Percentiles rank a stretch among this genome's conserved stretches.
Evolutionary conservation across 53 echinoderm and acorn worm genomes (phyloP).

Genomic region (Henricia sp.): DNA sequence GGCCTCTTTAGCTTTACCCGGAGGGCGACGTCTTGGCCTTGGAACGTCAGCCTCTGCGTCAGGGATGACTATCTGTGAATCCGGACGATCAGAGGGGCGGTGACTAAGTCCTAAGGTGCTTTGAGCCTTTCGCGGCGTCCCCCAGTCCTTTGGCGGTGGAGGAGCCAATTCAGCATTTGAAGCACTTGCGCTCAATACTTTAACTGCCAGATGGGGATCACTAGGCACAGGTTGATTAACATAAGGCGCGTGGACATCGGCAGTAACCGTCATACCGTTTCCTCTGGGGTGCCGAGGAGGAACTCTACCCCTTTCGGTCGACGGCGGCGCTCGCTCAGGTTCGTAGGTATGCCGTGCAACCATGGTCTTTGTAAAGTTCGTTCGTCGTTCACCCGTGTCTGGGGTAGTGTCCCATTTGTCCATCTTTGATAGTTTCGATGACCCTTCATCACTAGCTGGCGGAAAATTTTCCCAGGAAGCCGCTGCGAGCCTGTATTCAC

Average conservation of each 20-base stretch:
- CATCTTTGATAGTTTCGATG: conserved; percentile 21
- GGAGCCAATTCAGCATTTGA: conserved; percentile 46
- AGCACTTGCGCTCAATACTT: conserved; percentile 30
- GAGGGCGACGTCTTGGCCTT: conserved; percentile 15
- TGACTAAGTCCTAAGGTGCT: conserved; percentile 17
- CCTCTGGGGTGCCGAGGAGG: conserved; percentile 15
- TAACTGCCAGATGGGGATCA: conserved; percentile 11
- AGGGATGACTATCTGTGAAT: conserved; percentile 18
- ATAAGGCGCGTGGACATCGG: conserved; percentile 40
- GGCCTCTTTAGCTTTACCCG: conserved; percentile 1
- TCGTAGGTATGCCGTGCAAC: neutral
- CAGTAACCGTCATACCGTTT: conserved; percentile 15
- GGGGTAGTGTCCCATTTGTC: conserved; percentile 33
- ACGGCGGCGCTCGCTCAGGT: conserved; percentile 29
- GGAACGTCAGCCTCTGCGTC: conserved; percentile 31
- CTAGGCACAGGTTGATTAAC: conserved; percentile 14
- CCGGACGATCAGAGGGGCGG: neutral
- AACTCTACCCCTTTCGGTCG: neutral
- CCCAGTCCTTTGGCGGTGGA: conserved; percentile 30
- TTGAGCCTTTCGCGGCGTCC: conserved; percentile 30
- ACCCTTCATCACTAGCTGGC: conserved; percentile 30
- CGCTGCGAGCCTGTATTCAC: conserved; percentile 45
- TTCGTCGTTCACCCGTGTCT: neutral
- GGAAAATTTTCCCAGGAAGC: conserved; percentile 42
- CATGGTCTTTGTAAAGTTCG: neutral